Evolutionary conservation across 2,888 invertebrate species (phyloP).

Genomic region (Cryptus armator): DNA sequence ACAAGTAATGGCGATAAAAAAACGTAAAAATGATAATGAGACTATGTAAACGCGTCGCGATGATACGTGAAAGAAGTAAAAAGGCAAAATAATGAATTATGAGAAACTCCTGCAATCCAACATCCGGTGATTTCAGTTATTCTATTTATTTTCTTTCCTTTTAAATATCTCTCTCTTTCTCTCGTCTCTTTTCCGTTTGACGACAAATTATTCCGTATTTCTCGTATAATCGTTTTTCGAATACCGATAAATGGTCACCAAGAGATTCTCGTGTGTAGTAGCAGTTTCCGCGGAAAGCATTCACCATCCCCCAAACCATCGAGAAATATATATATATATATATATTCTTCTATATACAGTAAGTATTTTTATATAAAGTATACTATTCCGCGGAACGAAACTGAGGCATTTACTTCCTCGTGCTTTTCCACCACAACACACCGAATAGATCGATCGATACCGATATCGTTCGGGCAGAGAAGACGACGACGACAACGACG

Average conservation of each 20-base stretch:
- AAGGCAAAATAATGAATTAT: slow-evolving; percentile 41
- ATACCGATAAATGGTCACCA: slow-evolving; percentile 51
- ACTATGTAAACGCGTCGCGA: slow-evolving; percentile 11
- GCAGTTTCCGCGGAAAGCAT: slow-evolving; percentile 45
- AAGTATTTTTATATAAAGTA: slow-evolving; percentile 62
- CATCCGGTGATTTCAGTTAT: slow-evolving; percentile 54
- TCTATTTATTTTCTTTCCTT: not conserved
- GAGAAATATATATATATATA: slow-evolving; percentile 30
- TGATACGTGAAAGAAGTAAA: not conserved
- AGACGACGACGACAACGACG: slow-evolving; percentile 60
- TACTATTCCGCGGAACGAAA: slow-evolving; percentile 63
- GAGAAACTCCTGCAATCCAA: slow-evolving; percentile 41
- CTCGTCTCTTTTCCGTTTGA: slow-evolving; percentile 36
- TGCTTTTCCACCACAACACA: slow-evolving; percentile 64
- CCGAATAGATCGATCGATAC: slow-evolving; percentile 68
- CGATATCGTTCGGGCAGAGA: slow-evolving; percentile 67
- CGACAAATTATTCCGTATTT: slow-evolving; percentile 63
- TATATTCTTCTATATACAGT: slow-evolving; percentile 42
- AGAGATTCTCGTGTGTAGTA: slow-evolving; percentile 22
- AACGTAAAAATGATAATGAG: not conserved
- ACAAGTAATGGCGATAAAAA: not conserved
- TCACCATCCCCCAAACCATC: slow-evolving; percentile 50
- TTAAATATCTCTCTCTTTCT: slow-evolving; percentile 33
- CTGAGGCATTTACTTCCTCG: slow-evolving; percentile 71
- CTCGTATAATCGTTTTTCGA: slow-evolving; percentile 58